Evolutionary conservation across 2,113 vertebrate genomes (phyloP).

Genomic region (Speoplatyrhinus poulsoni): DNA sequence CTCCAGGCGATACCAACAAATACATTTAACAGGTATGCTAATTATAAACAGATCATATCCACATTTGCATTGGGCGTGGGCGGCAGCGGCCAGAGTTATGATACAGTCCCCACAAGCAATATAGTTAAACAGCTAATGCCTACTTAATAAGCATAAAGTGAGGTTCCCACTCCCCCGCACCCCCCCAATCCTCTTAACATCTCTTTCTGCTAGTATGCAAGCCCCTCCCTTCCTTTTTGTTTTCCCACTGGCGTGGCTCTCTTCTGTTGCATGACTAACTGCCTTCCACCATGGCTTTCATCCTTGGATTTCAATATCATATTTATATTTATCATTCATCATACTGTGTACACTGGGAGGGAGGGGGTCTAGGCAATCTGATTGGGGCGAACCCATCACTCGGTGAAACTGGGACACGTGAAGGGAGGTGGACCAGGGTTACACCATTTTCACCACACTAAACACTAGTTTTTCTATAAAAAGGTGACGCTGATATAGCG

Average conservation of each 20-base stretch:
- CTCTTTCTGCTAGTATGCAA: background rate
- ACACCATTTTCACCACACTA: too few relatives aligned
- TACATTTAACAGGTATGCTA: conserved; percentile 67
- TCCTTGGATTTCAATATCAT: conserved; percentile 66
- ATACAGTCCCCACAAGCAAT: conserved; percentile 55
- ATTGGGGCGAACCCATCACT: conserved; percentile 27
- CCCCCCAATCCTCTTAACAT: conserved; percentile 15
- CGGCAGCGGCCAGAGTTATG: conserved; percentile 56
- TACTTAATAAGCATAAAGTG: conserved; percentile 58
- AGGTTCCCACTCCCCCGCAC: conserved; percentile 35
- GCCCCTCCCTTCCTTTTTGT: conserved; percentile 29
- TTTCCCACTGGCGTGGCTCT: conserved; percentile 47
- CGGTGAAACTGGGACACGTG: conserved; percentile 37
- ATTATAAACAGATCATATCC: conserved; percentile 61
- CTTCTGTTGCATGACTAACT: conserved; percentile 65
- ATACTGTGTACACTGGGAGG: conserved; percentile 28
- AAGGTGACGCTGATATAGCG: too few relatives aligned
- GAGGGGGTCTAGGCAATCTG: conserved; percentile 34
- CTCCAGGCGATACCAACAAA: conserved; percentile 53
- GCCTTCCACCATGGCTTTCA: conserved; percentile 58
- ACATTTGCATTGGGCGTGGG: conserved; percentile 65
- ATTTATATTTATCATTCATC: conserved; percentile 8
- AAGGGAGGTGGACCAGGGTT: background rate
- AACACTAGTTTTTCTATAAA: background rate
- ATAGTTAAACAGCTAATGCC: conserved; percentile 60